A percentile compares a stretch with the other conserved stretches of the same genome.
These are phyloP conservation scores for Lepidothrix coronata DNA, from an alignment of 2,113 vertebrate species.

Conservation along the genomic window DNA sequence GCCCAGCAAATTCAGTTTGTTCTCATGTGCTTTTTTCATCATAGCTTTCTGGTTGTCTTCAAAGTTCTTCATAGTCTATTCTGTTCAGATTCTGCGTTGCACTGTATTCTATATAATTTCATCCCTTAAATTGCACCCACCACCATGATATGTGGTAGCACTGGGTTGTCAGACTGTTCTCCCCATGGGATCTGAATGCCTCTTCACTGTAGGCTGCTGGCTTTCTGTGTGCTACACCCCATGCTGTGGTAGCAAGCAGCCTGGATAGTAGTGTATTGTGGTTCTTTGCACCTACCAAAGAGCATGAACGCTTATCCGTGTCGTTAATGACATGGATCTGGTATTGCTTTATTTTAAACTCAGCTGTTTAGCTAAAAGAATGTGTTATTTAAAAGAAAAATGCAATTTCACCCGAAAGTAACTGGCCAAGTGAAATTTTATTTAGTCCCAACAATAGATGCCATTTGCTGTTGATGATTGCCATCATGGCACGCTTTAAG, in stretches of 20 bases:
- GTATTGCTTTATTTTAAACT: conserved; percentile 12
- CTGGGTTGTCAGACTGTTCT: neutral
- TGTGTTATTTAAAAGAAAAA: neutral
- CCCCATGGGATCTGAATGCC: neutral
- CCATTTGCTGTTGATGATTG: conserved; percentile 21
- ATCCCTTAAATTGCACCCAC: neutral
- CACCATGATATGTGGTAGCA: neutral
- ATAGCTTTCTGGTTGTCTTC: neutral
- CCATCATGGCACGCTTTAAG: neutral
- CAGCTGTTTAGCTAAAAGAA: neutral
- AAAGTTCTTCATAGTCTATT: neutral
- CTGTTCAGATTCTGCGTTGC: neutral
- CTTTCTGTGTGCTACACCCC: neutral
- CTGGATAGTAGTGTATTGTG: neutral
- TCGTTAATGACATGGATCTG: neutral
- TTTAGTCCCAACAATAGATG: conserved; percentile 15
- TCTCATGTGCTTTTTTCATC: neutral
- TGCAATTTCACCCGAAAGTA: conserved; percentile 15
- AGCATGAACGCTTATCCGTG: neutral
- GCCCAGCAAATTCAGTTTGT: neutral
- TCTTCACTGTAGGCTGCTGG: neutral
- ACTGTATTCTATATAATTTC: neutral
- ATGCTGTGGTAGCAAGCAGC: conserved; percentile 35
- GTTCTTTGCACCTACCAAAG: neutral
- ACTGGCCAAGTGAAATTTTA: neutral